Evolutionary conservation across 1,140 invertebrate species (phyloP).

Genomic region (Papilio aristodemus): DNA sequence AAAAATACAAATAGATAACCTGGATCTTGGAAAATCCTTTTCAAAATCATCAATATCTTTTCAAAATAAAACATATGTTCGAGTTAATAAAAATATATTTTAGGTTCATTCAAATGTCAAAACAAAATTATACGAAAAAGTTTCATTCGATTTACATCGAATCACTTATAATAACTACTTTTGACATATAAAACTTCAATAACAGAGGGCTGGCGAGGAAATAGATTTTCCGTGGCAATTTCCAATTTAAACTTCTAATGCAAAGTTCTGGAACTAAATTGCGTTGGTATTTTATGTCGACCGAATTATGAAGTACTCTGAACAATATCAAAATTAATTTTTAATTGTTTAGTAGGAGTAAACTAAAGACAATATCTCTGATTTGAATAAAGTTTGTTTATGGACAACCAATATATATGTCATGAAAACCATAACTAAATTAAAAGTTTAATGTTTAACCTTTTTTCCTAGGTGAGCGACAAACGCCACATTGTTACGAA

Average conservation of each 20-base stretch:
- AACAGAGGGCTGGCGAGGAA: conserved; percentile 11
- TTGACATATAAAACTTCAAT: conserved; percentile 17
- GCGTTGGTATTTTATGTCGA: conserved; percentile 23
- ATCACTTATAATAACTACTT: conserved; percentile 9
- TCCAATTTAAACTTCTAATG: conserved; percentile 30
- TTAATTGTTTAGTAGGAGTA: neutral
- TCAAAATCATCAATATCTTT: too few relatives aligned
- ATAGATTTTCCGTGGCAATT: conserved; percentile 28
- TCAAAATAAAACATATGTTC: neutral
- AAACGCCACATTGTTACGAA: too few relatives aligned
- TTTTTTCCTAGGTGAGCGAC: too few relatives aligned
- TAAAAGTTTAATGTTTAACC: too few relatives aligned
- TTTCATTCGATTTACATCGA: conserved; percentile 5
- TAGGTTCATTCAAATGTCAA: conserved; percentile 5
- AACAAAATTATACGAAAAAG: neutral
- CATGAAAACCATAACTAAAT: too few relatives aligned
- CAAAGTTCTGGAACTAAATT: conserved; percentile 31
- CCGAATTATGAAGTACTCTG: neutral
- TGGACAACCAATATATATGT: too few relatives aligned
- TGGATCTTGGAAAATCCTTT: too few relatives aligned
- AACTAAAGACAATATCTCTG: too few relatives aligned
- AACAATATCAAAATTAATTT: neutral
- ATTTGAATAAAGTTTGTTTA: too few relatives aligned
- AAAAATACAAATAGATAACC: too few relatives aligned
- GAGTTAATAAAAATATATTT: neutral